phyloP scores from a whole-genome alignment of 2,888 invertebrate genomes.

The Resseliella maxima region DNA sequence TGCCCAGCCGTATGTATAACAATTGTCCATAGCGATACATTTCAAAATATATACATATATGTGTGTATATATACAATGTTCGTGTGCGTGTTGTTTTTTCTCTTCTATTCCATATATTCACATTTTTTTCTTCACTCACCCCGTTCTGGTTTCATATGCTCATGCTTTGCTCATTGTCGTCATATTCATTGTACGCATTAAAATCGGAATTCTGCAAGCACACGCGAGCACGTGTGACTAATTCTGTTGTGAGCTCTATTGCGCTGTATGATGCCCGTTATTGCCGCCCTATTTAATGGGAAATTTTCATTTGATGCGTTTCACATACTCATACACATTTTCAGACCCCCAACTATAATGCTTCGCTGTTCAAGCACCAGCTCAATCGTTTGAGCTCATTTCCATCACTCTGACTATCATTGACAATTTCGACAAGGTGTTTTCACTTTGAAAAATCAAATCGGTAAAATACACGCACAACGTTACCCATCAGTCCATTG shows the following conservation, averaged over 20 bases:
- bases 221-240: slow-evolving; percentile 48
- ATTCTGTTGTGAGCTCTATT: slow-evolving; percentile 1
- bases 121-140: background rate
- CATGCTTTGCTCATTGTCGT: background rate
- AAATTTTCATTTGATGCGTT: background rate
- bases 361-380: too few relatives aligned
- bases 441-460: too few relatives aligned
- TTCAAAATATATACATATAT: background rate
- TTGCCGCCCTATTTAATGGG: slow-evolving; percentile 17
- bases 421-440: too few relatives aligned
- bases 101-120: background rate
- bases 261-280: slow-evolving; percentile 7
- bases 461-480: too few relatives aligned
- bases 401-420: too few relatives aligned
- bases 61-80: too few relatives aligned
- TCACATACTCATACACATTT: background rate
- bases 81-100: background rate
- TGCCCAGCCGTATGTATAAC: background rate
- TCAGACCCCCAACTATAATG: background rate
- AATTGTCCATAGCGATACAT: background rate
- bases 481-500: too few relatives aligned
- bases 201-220: background rate
- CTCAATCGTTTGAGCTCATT: too few relatives aligned
- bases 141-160: background rate
- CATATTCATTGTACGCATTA: background rate